Evolutionary conservation across 2,113 vertebrate genomes (phyloP).

Genomic region (Donacobius atricapilla): DNA sequence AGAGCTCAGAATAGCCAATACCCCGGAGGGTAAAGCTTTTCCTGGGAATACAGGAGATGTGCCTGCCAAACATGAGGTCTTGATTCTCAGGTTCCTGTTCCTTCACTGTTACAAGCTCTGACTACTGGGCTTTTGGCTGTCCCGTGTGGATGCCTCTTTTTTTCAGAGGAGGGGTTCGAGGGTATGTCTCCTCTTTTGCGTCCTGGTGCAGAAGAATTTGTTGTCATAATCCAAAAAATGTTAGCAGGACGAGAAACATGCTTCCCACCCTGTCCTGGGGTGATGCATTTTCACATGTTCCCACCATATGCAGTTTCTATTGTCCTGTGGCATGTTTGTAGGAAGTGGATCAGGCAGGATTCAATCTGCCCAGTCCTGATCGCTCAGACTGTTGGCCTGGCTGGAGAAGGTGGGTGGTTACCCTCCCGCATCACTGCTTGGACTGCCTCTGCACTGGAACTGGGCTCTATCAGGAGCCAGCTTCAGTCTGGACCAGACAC

Average conservation of each 20-base stretch:
- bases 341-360: neutral
- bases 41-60: conserved; percentile 43
- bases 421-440: neutral
- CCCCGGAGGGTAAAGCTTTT: conserved; percentile 8
- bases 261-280: neutral
- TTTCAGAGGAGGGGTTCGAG: neutral
- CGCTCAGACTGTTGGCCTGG: neutral
- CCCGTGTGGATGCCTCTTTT: neutral
- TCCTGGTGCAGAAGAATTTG: neutral
- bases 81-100: conserved; percentile 55
- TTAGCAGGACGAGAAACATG: neutral
- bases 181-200: neutral
- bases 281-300: neutral
- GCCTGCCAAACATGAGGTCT: conserved; percentile 59
- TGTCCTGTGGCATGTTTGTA: neutral
- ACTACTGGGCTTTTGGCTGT: conserved; percentile 49
- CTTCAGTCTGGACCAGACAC: neutral
- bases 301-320: neutral
- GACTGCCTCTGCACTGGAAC: neutral
- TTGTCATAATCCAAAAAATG: neutral
- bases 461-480: neutral
- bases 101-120: neutral
- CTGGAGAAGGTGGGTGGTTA: neutral
- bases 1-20: conserved; percentile 43
- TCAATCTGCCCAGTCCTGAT: neutral